Base-by-base conservation (phyloP, 2,797 vertebrate genomes). In the Tokudaia tokunoshimensis region DNA sequence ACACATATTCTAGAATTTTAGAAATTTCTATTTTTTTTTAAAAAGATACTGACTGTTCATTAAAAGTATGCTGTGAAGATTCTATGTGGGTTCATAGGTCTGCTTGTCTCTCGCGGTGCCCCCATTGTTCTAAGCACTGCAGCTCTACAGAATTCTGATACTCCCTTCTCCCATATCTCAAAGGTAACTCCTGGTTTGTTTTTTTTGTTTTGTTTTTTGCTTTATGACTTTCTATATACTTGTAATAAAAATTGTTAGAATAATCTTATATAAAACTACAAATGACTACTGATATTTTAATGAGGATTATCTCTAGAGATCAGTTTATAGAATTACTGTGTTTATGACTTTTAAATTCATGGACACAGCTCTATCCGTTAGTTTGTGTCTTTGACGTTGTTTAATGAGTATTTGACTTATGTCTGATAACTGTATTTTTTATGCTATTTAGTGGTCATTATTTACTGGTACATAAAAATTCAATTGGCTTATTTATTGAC, bases 361-460 rank as follows among this genome's bases (percentile, higher is more conserved):
- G 52, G 59, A 63, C 44, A 57, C 44, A 70, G 34, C 67, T 55
- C 1, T 92, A n/a, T 84, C 85, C 57, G n/a, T 86, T 93, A 74
- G 72, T 78, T 82, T 92, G 92, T 70, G 44, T 94, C 15, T 92
- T 95, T 94, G 24, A 44, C 4, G 31, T 81, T 57, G 90, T 96
- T 94, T 95, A 86, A 26, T 94, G 61, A 95, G 92, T 82, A 4
- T 81, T 81, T 65, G 55, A 19, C 84, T 95, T 92, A 82, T 92
- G 92, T 89, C 75, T 95, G 65, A 19, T 88, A 96, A 52, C 13
- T 90, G 86, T 79, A 50, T 96, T 97, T 84, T 91, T 97, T 34
- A 59, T 89, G 50, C 50, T 91, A 0, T 94, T n/a, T 83, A 93
- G 63, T 84, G 37, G 6, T 89, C 87, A 59, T 80, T 93, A 67